Base-by-base conservation (phyloP, 1,140 invertebrate species). In the Dendroctonus ponderosae region DNA sequence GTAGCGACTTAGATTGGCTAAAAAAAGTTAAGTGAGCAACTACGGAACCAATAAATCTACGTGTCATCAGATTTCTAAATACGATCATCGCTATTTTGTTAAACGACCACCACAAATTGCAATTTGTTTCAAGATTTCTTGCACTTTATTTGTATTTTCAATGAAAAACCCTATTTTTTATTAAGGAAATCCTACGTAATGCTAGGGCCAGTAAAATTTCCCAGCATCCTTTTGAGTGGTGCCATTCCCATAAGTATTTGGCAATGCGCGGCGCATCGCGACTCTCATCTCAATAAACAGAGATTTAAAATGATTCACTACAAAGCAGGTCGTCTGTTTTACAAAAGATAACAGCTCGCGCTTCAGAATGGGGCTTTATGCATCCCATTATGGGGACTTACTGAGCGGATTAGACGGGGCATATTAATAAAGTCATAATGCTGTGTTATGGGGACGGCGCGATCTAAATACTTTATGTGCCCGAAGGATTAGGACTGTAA, bases 291-390 rank as follows among this genome's bases (percentile, higher is more conserved):
- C 75, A 76, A 78, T 78, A 78, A 78, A 76, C 74, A 76, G 72
- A 76, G 76, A 74, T 76, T 76, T 76, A 72, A 72, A 75, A 74
- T 74, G 76, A 78, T 76, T 78, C 73, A 75, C 67, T 77, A 77
- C 73, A 78, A 78, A 77, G 74, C 76, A 74, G 75, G 75, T 78
- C 77, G 77, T 78, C 77, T 78, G 77, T 75, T 76, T 76, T 78
- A 78, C 77, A 78, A 78, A 78, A 78, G 77, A 78, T 78, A 78
- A 78, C 77, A 76, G 74, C 71, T 67, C 70, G 67, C 70, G 70
- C 70, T 69, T 68, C 68, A 70, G 73, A 75, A 76, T 70, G 70
- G 71, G 68, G 73, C 73, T 72, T 71, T 73, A 72, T 74, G 73
- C 64, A 63, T 64, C 66, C 71, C 69, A 71, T 75, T 75, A 75